Percentiles rank a stretch among this genome's conserved stretches.
phyloP scores from a whole-genome alignment of 2,888 invertebrate species.

The Melanostoma mellinum region DNA sequence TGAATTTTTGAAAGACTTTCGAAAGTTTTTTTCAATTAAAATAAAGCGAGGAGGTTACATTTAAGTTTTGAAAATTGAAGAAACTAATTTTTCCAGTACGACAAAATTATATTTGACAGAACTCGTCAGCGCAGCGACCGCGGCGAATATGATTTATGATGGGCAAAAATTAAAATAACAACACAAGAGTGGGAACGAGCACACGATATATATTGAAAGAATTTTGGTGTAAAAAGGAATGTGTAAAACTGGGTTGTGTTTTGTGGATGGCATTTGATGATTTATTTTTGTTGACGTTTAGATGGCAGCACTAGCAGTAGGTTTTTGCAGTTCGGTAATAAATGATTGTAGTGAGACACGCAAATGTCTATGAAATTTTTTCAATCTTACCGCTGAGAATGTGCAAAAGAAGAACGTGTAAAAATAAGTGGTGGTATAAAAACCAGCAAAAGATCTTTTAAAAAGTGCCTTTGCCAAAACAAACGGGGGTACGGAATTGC shows the following conservation, averaged over 20 bases:
- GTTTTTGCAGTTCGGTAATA: no score
- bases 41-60: background rate
- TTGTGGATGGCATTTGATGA: background rate
- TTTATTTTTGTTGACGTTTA: background rate
- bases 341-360: no score
- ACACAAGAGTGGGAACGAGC: slow-evolving; percentile 53
- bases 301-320: slow-evolving; percentile 5
- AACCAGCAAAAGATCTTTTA: no score
- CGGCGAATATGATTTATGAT: slow-evolving; percentile 62
- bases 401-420: no score
- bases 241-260: background rate
- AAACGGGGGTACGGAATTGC: no score
- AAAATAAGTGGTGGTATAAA: no score
- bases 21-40: background rate
- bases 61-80: slow-evolving; percentile 7
- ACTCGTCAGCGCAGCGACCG: slow-evolving; percentile 60
- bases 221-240: background rate
- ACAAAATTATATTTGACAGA: slow-evolving; percentile 44
- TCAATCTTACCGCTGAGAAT: no score
- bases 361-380: no score
- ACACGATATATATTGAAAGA: slow-evolving; percentile 9
- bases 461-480: no score
- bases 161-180: slow-evolving; percentile 35
- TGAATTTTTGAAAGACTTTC: slow-evolving; percentile 3
- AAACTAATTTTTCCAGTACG: slow-evolving; percentile 18